These are phyloP conservation scores for Platichthys stellatus DNA, from an alignment of 2,113 vertebrate genomes.

Conservation along the genomic window DNA sequence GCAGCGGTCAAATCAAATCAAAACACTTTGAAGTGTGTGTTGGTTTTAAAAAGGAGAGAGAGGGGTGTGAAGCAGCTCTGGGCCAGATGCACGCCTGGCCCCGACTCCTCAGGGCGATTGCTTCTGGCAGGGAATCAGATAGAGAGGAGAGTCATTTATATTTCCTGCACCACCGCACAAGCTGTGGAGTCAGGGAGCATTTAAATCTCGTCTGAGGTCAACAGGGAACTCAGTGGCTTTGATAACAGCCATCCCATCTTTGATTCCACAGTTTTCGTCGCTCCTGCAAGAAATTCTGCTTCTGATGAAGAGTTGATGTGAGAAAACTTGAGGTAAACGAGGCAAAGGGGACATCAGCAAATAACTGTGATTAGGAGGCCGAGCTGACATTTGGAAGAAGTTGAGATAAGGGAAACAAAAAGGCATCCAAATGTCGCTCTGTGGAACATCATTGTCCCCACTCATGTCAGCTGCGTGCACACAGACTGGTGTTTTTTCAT, in stretches of 20 bases:
- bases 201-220: conserved; percentile 68
- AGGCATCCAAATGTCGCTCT: conserved; percentile 12
- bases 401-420: conserved; percentile 34
- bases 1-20: neutral
- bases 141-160: conserved; percentile 62
- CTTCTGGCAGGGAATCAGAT: conserved; percentile 73
- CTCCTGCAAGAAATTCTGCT: conserved; percentile 36
- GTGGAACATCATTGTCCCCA: conserved; percentile 17
- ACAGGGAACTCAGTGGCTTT: conserved; percentile 59
- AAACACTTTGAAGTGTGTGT: conserved; percentile 10
- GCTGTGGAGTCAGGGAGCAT: conserved; percentile 58
- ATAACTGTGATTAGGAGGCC: conserved; percentile 27
- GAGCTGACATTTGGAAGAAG: conserved; percentile 13
- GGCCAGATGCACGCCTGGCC: conserved; percentile 48
- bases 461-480: conserved; percentile 31
- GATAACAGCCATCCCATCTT: conserved; percentile 65
- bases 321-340: conserved; percentile 39
- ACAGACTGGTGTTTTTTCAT: conserved; percentile 40
- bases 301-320: conserved; percentile 28
- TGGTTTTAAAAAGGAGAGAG: no score
- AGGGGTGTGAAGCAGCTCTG: conserved; percentile 24
- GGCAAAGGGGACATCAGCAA: neutral
- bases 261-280: conserved; percentile 53
- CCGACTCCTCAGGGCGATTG: conserved; percentile 60
- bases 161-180: conserved; percentile 50